Conservation (phyloP, 2,797 vertebrate genomes). For the Aplochiton taeniatus region DNA sequence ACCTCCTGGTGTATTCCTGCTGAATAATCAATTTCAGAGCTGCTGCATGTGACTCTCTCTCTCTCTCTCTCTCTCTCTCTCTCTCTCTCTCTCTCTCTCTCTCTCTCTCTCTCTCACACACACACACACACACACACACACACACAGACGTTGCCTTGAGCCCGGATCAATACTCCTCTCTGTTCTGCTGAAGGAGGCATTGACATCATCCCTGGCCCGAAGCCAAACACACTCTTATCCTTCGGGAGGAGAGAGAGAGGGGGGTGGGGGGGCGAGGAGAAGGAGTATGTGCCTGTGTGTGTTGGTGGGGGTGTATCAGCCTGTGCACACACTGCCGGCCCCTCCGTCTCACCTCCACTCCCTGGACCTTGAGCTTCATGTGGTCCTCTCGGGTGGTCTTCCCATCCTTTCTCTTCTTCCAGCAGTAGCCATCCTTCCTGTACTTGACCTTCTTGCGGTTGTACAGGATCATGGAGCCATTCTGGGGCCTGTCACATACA, state of each 20-base stretch:
- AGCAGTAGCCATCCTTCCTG: slow-evolving; percentile 98
- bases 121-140: slow-evolving; percentile 44
- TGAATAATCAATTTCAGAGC: slow-evolving; percentile 79
- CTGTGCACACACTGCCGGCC: neutral
- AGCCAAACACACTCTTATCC: slow-evolving; percentile 81
- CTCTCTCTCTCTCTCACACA: slow-evolving; percentile 20
- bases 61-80: slow-evolving; percentile 21
- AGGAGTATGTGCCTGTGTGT: neutral
- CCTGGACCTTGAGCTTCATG: slow-evolving; percentile 98
- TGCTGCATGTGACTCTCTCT: slow-evolving; percentile 63
- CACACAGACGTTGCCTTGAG: slow-evolving; percentile 76
- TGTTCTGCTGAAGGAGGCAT: slow-evolving; percentile 81
- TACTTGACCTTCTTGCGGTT: slow-evolving; percentile 99
- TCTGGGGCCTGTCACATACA: slow-evolving; percentile 83
- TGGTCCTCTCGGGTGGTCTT: slow-evolving; percentile 97
- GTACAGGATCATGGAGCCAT: slow-evolving; percentile 99
- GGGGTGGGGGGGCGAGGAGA: neutral
- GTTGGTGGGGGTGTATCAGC: neutral
- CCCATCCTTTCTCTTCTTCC: slow-evolving; percentile 98
- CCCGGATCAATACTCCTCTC: slow-evolving; percentile 79
- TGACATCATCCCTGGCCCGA: slow-evolving; percentile 80
- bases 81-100: slow-evolving; percentile 22
- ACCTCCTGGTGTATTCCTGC: slow-evolving; percentile 75
- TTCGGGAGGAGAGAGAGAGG: slow-evolving; percentile 64
- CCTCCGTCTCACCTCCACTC: slow-evolving; percentile 88